phyloP scores from a whole-genome alignment of 2,113 vertebrate genomes.

The Myiopsitta monachus region DNA sequence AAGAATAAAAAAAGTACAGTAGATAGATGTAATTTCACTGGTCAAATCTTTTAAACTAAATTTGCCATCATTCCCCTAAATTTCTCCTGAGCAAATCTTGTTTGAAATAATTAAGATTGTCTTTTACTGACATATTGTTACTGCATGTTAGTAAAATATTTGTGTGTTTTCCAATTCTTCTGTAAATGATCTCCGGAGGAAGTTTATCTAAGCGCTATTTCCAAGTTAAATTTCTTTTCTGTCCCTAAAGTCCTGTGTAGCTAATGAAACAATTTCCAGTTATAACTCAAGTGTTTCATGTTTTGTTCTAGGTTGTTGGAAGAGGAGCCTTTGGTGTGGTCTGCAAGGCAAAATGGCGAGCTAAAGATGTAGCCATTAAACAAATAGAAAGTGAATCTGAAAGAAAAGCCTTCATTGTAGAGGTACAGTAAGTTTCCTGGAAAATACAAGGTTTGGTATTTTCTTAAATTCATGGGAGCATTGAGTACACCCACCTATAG shows the following conservation, averaged over 20 bases:
- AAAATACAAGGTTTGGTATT: not conserved
- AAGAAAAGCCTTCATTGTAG: conserved; percentile 95
- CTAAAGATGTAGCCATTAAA: conserved; percentile 98
- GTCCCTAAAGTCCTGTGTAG: not conserved
- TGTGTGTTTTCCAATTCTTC: not conserved
- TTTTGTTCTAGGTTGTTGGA: conserved; percentile 88
- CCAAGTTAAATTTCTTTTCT: not conserved
- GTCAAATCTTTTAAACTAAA: not conserved
- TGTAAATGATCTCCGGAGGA: not conserved
- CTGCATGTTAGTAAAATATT: not conserved
- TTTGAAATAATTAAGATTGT: not conserved
- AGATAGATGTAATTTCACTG: not conserved
- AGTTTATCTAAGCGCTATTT: not conserved
- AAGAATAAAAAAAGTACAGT: not conserved
- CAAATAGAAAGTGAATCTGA: conserved; percentile 99
- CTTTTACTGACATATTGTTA: not conserved
- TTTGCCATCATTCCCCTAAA: not conserved
- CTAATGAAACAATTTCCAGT: not conserved
- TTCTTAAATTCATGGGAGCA: not conserved
- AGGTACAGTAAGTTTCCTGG: conserved; percentile 78
- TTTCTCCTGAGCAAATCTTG: not conserved
- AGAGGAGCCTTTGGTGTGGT: conserved; percentile 99
- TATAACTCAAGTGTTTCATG: not conserved
- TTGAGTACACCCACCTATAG: not conserved
- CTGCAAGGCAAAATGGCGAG: conserved; percentile 98